These are phyloP conservation scores for Osmerus eperlanus DNA, from an alignment of 2,113 vertebrate species.

Conservation along the genomic window DNA sequence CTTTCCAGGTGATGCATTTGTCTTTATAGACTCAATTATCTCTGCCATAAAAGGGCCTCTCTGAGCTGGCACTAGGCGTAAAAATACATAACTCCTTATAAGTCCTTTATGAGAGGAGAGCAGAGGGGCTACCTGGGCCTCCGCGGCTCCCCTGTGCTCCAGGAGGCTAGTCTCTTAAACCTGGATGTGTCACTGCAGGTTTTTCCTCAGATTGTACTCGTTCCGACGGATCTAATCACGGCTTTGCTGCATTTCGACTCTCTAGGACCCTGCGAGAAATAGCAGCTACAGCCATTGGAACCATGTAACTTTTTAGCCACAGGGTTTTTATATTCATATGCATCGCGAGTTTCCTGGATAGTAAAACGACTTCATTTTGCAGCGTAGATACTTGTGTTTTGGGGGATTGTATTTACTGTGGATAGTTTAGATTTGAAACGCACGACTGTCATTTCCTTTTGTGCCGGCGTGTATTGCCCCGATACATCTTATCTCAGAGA, in stretches of 20 bases:
- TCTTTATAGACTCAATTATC: slow-evolving; percentile 76
- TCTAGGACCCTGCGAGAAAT: too few species aligned
- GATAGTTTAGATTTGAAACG: slow-evolving; percentile 43
- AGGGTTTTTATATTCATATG: too few species aligned
- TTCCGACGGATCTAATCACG: too few species aligned
- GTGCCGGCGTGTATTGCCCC: slow-evolving; percentile 50
- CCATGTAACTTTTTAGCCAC: too few species aligned
- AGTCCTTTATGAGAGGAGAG: slow-evolving; percentile 64
- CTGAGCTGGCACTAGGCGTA: slow-evolving; percentile 59
- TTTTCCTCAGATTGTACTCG: too few species aligned
- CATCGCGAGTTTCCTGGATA: too few species aligned
- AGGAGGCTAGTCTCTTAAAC: neutral
- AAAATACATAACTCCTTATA: slow-evolving; percentile 71
- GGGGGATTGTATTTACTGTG: slow-evolving; percentile 26
- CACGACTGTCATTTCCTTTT: slow-evolving; percentile 37
- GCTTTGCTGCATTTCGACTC: too few species aligned
- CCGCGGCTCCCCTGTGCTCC: neutral
- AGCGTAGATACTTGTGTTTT: too few species aligned
- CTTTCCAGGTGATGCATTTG: slow-evolving; percentile 70
- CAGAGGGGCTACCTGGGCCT: slow-evolving; percentile 1
- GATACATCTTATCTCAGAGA: slow-evolving; percentile 59
- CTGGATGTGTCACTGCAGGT: neutral
- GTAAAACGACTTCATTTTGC: too few species aligned
- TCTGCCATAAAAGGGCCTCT: slow-evolving; percentile 67
- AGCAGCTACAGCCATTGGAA: too few species aligned